Evolutionary conservation across 1,140 invertebrate genomes (phyloP), one percentile per base, ranked within the genome.

Genomic region (Scaptomyza hsui): DNA sequence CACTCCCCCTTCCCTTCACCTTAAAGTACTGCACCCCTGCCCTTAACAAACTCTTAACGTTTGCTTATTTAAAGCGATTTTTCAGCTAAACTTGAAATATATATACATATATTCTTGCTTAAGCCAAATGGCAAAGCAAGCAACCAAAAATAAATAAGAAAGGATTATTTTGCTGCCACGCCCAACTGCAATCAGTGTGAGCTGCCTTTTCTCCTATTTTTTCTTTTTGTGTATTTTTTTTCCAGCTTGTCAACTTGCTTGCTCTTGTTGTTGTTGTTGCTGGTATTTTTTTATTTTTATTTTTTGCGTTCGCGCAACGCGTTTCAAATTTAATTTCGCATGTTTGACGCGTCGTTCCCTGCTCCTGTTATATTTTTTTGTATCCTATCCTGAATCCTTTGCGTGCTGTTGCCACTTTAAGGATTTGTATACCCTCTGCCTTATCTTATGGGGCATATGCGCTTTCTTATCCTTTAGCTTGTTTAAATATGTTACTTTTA

Each of bases 321-420:
- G 72, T 32, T 39, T 26, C 69, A 79, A 83, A 83, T 83, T 83
- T 83, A 83, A 83, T 83, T 83, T 83, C 79, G 75, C 75, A 78
- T 83, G 78, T 82, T 76, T 83, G 75, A 75, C 78, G 72, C 64
- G 79, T 73, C 71, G 51, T 69, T 9, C 26, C 9, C 32, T 12
- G 15, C 19, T 29, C 10, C 32, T 18, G 10, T n/a, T 26, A n/a
- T n/a, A n/a, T n/a, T n/a, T n/a, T n/a, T n/a, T n/a, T n/a, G n/a
- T n/a, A 24, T 37, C 1, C 24, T 35, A 19, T n/a, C 15, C 16
- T 16, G 68, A 57, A 57, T 65, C 61, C 69, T 72, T 63, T 70
- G 71, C 56, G 47, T 72, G 63, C 35, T 65, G 64, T 71, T 76
- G 68, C 69, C 79, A 67, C 71, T 83, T 83, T 82, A 82, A 82